Evolutionary conservation across 2,113 vertebrate species (phyloP).

Genomic region (Clarias batrachus): DNA sequence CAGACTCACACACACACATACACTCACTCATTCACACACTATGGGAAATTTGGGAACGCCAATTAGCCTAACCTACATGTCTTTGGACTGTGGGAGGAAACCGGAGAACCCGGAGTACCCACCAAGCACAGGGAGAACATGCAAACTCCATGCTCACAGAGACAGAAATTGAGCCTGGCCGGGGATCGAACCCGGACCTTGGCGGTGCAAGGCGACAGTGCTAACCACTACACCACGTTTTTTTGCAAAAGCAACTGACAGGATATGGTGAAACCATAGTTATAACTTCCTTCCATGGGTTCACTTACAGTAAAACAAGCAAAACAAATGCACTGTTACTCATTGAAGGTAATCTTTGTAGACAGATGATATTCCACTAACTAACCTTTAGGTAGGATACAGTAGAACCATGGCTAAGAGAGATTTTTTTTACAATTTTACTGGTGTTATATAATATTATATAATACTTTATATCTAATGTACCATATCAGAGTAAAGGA

Average conservation of each 20-base stretch:
- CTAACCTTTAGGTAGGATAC: neutral
- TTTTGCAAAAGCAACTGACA: neutral
- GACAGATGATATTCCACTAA: neutral
- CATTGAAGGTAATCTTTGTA: neutral
- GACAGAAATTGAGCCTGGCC: no score
- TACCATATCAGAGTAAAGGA: neutral
- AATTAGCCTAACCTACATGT: no score
- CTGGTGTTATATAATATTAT: neutral
- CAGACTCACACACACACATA: no score
- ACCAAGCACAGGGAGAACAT: no score
- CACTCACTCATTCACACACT: no score
- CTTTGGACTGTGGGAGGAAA: no score
- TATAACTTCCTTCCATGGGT: neutral
- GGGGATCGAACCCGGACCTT: no score
- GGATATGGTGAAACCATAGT: neutral
- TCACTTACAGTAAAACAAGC: neutral
- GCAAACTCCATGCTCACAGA: no score
- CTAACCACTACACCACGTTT: no score
- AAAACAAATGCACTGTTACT: neutral
- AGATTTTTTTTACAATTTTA: neutral
- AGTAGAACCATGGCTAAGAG: neutral
- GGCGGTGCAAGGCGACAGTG: no score
- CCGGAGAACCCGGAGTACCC: no score
- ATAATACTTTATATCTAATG: neutral
- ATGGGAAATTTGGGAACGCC: no score